Evolutionary conservation across 2,113 vertebrate genomes (phyloP).

Genomic region (Phoenicopterus ruber): DNA sequence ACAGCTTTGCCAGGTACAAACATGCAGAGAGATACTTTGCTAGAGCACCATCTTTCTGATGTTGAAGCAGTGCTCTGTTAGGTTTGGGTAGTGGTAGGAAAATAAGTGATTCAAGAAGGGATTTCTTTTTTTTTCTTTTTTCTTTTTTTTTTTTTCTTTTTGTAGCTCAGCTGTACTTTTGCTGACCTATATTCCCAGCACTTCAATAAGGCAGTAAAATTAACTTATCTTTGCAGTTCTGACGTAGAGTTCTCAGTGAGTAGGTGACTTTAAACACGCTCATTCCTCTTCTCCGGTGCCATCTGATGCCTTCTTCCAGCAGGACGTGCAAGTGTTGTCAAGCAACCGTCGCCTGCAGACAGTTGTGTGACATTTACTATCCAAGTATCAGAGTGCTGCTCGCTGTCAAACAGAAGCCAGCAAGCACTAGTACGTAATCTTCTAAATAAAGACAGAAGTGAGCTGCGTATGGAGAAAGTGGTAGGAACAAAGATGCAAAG

Average conservation of each 20-base stretch:
- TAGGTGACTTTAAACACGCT: not conserved
- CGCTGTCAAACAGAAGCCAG: not conserved
- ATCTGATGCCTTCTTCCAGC: not conserved
- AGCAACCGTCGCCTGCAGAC: rapidly evolving
- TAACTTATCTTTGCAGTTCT: not conserved
- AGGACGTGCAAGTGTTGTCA: not conserved
- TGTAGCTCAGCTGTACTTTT: not conserved
- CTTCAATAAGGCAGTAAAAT: not conserved
- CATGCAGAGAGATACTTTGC: not conserved
- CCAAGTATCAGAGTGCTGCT: not conserved
- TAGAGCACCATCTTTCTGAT: not conserved
- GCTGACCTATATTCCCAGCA: not conserved
- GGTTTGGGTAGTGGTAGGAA: not conserved
- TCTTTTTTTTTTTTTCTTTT: too few species aligned
- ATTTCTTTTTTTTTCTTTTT: rapidly evolving
- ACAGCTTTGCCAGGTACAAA: not conserved
- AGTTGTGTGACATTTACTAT: not conserved
- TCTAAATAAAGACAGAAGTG: conserved; percentile 3
- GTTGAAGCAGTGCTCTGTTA: not conserved
- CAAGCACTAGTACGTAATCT: not conserved
- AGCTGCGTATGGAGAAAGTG: not conserved
- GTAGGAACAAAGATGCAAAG: not conserved
- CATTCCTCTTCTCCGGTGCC: not conserved
- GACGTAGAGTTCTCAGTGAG: not conserved
- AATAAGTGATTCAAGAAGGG: not conserved